Conservation (phyloP, 2,888 invertebrate genomes). For the Drosophila acutilabella region DNA sequence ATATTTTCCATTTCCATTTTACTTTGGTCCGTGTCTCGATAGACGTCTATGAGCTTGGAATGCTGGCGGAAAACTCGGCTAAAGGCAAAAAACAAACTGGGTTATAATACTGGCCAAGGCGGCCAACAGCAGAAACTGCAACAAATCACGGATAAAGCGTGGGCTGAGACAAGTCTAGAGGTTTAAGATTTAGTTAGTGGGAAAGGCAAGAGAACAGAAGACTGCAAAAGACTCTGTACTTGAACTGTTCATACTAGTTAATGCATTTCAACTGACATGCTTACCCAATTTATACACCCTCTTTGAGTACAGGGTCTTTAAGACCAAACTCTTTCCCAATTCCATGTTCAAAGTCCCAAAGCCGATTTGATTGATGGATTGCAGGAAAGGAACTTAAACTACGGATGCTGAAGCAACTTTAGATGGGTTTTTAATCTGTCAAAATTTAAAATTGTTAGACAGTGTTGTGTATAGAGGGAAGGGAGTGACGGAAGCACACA, state of each 20-base stretch:
- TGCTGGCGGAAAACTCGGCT: conserved; percentile 53
- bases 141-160: conserved; percentile 51
- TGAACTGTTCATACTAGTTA: too few species aligned
- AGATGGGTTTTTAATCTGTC: conserved; percentile 52
- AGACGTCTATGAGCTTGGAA: conserved; percentile 34
- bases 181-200: background rate
- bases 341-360: conserved; percentile 10
- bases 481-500: conserved; percentile 4
- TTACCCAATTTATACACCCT: too few species aligned
- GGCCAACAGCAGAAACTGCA: conserved; percentile 42
- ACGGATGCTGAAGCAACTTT: conserved; percentile 36
- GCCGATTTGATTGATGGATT: conserved; percentile 49
- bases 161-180: conserved; percentile 36
- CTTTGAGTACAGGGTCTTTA: too few species aligned
- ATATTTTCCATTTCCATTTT: conserved; percentile 65
- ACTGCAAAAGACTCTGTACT: too few species aligned
- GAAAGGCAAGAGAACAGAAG: too few species aligned
- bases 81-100: conserved; percentile 43
- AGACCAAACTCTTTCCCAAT: conserved; percentile 1
- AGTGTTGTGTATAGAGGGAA: background rate
- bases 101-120: conserved; percentile 52
- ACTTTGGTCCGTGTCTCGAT: conserved; percentile 46
- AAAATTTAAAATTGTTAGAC: background rate
- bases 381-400: conserved; percentile 46
- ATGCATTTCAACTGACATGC: too few species aligned